Evolutionary conservation across 92 coral and sea anemone genomes (phyloP).

Genomic region (Micromussa lordhowensis): DNA sequence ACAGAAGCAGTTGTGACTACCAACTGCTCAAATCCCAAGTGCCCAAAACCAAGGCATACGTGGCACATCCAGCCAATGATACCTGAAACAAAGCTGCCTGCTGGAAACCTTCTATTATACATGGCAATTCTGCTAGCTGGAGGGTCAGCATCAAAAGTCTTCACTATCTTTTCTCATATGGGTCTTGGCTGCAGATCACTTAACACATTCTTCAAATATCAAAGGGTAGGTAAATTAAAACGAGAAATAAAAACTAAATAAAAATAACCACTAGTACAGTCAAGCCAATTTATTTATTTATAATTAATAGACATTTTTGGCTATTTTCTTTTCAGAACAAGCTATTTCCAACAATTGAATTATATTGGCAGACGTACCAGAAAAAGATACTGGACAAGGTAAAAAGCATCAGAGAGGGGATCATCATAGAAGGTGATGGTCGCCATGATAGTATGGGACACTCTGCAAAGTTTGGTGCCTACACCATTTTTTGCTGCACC

Average conservation of each 20-base stretch:
- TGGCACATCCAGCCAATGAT: constrained; percentile 76
- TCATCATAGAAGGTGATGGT: constrained; percentile 27
- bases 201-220: constrained; percentile 64
- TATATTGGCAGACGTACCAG: constrained; percentile 25
- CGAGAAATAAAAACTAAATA: too few relatives aligned
- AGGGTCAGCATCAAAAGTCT: constrained; percentile 59
- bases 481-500: constrained; percentile 37
- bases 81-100: constrained; percentile 52
- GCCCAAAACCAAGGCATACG: constrained; percentile 25
- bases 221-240: constrained; percentile 47
- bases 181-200: constrained; percentile 64
- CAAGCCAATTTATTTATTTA: too few relatives aligned
- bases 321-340: constrained; percentile 10
- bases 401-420: constrained; percentile 11
- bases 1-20: constrained; percentile 56
- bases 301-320: not conserved
- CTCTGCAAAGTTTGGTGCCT: constrained; percentile 32
- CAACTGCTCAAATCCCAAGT: constrained; percentile 60
- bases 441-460: constrained; percentile 46
- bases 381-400: constrained; percentile 11
- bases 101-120: constrained; percentile 71
- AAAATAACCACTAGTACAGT: too few relatives aligned
- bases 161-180: constrained; percentile 67
- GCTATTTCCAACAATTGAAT: constrained; percentile 17
- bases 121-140: constrained; percentile 74